These are phyloP conservation scores for Thereva unica DNA, from an alignment of 2,888 invertebrate genomes.

Conservation along the genomic window DNA sequence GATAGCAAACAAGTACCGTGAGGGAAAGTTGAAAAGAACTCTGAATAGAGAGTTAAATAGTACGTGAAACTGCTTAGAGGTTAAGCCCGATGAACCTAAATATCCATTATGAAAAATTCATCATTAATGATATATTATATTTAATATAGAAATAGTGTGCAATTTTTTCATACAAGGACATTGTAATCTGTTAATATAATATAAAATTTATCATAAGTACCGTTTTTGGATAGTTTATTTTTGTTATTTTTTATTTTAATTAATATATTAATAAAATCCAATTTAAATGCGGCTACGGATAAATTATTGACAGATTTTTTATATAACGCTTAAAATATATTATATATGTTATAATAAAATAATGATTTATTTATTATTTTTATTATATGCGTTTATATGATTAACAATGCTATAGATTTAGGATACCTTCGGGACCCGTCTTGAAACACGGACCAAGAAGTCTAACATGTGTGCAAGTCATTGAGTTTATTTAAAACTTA, in stretches of 20 bases:
- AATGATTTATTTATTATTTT: constrained; percentile 41
- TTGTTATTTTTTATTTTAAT: constrained; percentile 41
- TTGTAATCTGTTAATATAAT: constrained; percentile 61
- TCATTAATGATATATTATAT: constrained; percentile 48
- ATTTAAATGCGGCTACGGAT: constrained; percentile 42
- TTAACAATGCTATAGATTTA: constrained; percentile 57
- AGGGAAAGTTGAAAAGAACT: constrained; percentile 70
- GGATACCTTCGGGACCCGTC: constrained; percentile 68
- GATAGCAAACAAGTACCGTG: constrained; percentile 71
- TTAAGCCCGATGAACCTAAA: constrained; percentile 64
- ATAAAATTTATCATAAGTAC: constrained; percentile 44
- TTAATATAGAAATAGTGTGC: constrained; percentile 49
- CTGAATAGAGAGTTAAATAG: constrained; percentile 57
- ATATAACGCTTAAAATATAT: constrained; percentile 41
- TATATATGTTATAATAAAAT: constrained; percentile 42
- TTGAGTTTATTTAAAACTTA: constrained; percentile 64
- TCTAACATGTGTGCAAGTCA: constrained; percentile 73
- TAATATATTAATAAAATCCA: constrained; percentile 41
- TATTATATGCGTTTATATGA: constrained; percentile 45
- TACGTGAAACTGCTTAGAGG: constrained; percentile 62
- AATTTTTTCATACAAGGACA: constrained; percentile 61
- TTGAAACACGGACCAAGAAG: constrained; percentile 80
- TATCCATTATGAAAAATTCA: constrained; percentile 59
- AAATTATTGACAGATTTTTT: constrained; percentile 44
- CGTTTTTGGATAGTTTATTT: constrained; percentile 37